Conservation (phyloP, 35 echinoderm and acorn worm genomes). For the Ptychodera flava region DNA sequence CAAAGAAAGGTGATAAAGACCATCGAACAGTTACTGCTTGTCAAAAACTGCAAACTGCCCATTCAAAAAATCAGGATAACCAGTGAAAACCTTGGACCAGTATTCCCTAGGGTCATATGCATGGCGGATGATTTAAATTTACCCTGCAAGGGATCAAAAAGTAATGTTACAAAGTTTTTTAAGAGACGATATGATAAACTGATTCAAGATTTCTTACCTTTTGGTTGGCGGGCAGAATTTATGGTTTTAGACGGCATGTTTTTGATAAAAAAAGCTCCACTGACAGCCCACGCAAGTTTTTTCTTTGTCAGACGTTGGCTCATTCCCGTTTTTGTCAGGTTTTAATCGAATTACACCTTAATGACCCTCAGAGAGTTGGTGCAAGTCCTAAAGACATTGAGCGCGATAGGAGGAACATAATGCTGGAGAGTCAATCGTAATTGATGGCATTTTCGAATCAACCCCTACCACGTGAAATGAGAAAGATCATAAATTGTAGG, state of each 20-base stretch:
- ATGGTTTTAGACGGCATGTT: constrained; percentile 29
- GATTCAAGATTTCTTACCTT: constrained; percentile 10
- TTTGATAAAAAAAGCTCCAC: not conserved
- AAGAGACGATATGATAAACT: constrained; percentile 1
- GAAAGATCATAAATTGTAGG: not conserved
- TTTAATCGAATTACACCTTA: not conserved
- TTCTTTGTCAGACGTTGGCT: not conserved
- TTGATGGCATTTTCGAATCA: not conserved
- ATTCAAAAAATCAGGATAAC: constrained; percentile 23
- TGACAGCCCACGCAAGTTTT: not conserved
- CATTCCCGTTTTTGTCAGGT: not conserved
- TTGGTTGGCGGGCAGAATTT: constrained; percentile 6
- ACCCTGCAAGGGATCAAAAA: constrained; percentile 25
- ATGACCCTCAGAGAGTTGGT: not conserved
- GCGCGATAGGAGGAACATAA: not conserved
- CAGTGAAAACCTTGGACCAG: constrained; percentile 11
- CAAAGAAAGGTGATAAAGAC: constrained; percentile 50
- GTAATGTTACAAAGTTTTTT: constrained; percentile 5
- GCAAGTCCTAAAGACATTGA: not conserved
- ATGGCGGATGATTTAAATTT: constrained; percentile 8
- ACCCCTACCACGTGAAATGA: not conserved
- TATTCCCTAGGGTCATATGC: constrained; percentile 27
- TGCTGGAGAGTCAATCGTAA: not conserved
- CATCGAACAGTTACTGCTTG: constrained; percentile 48
- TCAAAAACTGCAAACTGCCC: constrained; percentile 46